phyloP scores from a whole-genome alignment of 1,140 invertebrate species.

The Drosophila quadrilineata region DNA sequence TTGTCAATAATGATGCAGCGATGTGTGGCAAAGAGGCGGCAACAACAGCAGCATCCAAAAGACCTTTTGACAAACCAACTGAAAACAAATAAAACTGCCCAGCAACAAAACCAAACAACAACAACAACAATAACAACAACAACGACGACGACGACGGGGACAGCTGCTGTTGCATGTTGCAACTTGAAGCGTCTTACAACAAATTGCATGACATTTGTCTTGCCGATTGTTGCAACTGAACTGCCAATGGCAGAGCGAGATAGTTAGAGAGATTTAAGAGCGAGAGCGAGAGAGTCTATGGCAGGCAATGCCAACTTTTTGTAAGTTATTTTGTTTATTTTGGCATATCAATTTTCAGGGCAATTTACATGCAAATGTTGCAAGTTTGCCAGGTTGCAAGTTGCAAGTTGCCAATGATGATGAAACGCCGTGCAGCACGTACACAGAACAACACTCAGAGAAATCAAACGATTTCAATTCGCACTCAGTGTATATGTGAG shows the following conservation, averaged over 20 bases:
- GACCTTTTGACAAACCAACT: constrained; percentile 74
- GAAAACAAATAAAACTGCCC: constrained; percentile 74
- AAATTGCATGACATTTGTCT: constrained; percentile 72
- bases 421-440: background rate
- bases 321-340: too few species aligned
- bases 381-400: background rate
- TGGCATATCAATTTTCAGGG: constrained; percentile 26
- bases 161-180: constrained; percentile 59
- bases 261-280: background rate
- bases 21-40: constrained; percentile 62
- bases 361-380: constrained; percentile 32
- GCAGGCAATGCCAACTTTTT: background rate
- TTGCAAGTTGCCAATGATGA: too few species aligned
- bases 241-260: background rate
- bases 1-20: constrained; percentile 78
- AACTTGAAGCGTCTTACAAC: constrained; percentile 59
- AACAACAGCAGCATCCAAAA: constrained; percentile 46
- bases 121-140: constrained; percentile 31
- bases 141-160: constrained; percentile 1
- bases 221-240: constrained; percentile 12
- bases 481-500: too few species aligned
- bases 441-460: too few species aligned
- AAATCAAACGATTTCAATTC: too few species aligned
- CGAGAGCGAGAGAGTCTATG: background rate
- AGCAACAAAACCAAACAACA: constrained; percentile 38